Evolutionary conservation across 2,113 vertebrate species (phyloP), one percentile per base, ranked within the genome.

Genomic region (Chamaetylas fuelleborni): DNA sequence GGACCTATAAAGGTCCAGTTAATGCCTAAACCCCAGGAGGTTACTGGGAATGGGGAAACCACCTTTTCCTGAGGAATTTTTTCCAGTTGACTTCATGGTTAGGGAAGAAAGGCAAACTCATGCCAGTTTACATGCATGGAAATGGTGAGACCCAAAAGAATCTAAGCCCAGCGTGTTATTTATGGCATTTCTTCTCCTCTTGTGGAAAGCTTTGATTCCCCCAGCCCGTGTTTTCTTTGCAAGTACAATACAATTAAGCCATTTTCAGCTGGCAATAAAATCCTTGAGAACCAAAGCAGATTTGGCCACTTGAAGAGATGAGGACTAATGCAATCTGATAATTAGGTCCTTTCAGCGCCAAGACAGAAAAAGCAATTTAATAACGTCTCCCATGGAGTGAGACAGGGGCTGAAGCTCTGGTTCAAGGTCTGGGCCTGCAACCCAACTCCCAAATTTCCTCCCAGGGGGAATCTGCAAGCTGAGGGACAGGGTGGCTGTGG

Each of bases 261-360:
- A 81, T 97, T 96, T 96, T 89, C 96, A 95, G 74, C 92, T 91
- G 95, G 95, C 93, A 97, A 92, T 92, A 96, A 96, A 96, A 92
- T 72, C 92, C 91, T 79, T 62, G 73, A 92, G 83, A 95, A 93
- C 85, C 92, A 60, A 80, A 91, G 66, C 84, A 90, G 79, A 91
- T 94, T 80, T 93, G 90, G 94, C 87, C 90, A 95, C 91, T 94
- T 84, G 79, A 95, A 81, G 90, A 92, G 92, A 96, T 74, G 92
- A 95, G 78, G 94, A 81, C 96, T 96, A 97, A 97, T 94, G 93
- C 96, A 96, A 97, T 97, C 93, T 95, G 95, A 95, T 95, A 95
- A 96, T 97, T 94, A 86, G 91, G 81, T 29, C 74, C 48, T 95
- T 95, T 88, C 94, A 81, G 74, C 22, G 93, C 93, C 95, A 96